Evolutionary conservation across 2,797 vertebrate genomes (phyloP), one percentile per base, ranked within the genome.

Genomic region (Acanthiza pusilla): DNA sequence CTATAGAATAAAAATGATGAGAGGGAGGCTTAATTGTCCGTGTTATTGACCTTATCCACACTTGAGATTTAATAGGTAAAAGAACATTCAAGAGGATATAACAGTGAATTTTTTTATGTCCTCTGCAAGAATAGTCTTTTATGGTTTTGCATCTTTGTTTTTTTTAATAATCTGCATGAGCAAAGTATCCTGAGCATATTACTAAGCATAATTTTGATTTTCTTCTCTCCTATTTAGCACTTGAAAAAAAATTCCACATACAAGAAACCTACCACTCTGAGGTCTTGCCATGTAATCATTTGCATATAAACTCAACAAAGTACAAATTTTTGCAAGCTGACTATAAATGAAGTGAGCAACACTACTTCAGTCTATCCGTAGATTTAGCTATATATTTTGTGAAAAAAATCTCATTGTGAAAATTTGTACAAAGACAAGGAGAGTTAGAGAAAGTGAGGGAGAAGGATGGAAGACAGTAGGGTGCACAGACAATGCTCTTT

Each of bases 271-370:
- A 76, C 43, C 20, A 55, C 23, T 17, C 13, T 70, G 40, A 88
- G 62, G 76, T 58, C 76, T 80, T 83, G 36, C 20, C 76, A 61
- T 32, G 34, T 32, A 58, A 72, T 62, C 36, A 76, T 68, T 93
- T 85, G 54, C 84, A 80, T 85, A 50, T 73, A 89, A 88, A 18
- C 45, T 92, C 92, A 85, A 53, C 45, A 96, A 86, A 96, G 93
- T 27, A 80, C 36, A 55, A 17, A 34, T 19, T 60, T 78, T 61
- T 57, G 62, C 60, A 85, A 90, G 68, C 58, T 43, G 47, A 90
- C 91, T 96, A 79, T 75, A 94, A 89, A 94, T 85, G 77, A 94
- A 89, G 38, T 42, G 68, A 66, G 63, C 79, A 89, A 90, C 30
- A 65, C 45, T 51, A 67, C 47, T 81, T 79, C 67, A 79, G 71